Conservation (phyloP, 2,888 invertebrate genomes). For the Liopterus haemorrhoidalis region DNA sequence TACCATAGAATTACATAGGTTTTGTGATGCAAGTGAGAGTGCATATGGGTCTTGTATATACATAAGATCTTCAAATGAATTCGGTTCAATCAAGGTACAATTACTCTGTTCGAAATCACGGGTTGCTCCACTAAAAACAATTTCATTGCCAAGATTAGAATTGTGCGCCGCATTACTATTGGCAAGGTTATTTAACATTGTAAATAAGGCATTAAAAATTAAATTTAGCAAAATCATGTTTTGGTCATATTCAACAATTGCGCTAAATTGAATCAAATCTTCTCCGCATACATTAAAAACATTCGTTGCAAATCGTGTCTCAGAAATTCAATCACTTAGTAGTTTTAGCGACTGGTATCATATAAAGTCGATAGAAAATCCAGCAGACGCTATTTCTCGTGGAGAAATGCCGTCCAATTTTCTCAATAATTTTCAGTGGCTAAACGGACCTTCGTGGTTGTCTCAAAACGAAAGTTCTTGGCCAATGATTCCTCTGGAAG, state of each 20-base stretch:
- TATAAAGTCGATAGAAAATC: slow-evolving; percentile 22
- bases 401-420: slow-evolving; percentile 16
- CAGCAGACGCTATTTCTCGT: slow-evolving; percentile 26
- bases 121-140: slow-evolving; percentile 32
- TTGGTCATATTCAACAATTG: slow-evolving; percentile 29
- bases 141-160: slow-evolving; percentile 30
- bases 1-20: slow-evolving; percentile 29
- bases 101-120: slow-evolving; percentile 33
- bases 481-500: too few species aligned
- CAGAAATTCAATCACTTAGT: slow-evolving; percentile 20
- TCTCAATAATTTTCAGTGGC: slow-evolving; percentile 16
- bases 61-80: slow-evolving; percentile 22
- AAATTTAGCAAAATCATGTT: slow-evolving; percentile 10
- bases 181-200: slow-evolving; percentile 20
- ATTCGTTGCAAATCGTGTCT: slow-evolving; percentile 27
- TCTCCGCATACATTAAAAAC: slow-evolving; percentile 18
- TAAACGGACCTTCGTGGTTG: slow-evolving; percentile 14
- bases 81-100: slow-evolving; percentile 5
- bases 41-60: slow-evolving; percentile 34
- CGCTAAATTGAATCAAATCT: slow-evolving; percentile 20
- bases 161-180: slow-evolving; percentile 28
- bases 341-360: slow-evolving; percentile 16
- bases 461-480: slow-evolving; percentile 8
- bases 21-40: slow-evolving; percentile 28
- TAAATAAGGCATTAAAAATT: slow-evolving; percentile 14